A percentile compares a stretch with the other conserved stretches of the same genome.
These are phyloP conservation scores for Lucifuga dentata DNA, from an alignment of 2,113 vertebrate species.

Conservation along the genomic window DNA sequence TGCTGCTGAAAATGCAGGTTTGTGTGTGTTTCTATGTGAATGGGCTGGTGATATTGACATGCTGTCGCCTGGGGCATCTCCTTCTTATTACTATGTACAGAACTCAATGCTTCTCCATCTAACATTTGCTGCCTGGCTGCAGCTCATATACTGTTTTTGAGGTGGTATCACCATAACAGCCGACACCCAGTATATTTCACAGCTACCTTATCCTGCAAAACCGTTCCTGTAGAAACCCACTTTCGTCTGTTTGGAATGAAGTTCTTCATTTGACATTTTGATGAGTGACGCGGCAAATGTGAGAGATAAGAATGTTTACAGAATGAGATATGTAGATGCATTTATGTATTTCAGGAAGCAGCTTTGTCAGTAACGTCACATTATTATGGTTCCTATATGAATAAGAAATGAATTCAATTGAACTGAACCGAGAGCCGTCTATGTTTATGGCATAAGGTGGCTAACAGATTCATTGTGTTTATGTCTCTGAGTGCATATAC, in stretches of 20 bases:
- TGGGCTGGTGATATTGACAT: conserved; percentile 41
- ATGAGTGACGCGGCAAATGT: background rate
- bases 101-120: conserved; percentile 46
- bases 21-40: conserved; percentile 1
- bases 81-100: conserved; percentile 59
- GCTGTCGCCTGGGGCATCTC: conserved; percentile 42
- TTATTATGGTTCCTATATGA: no score
- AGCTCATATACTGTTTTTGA: conserved; percentile 43
- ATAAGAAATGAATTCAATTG: no score
- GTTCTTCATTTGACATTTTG: conserved; percentile 27
- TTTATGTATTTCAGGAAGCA: no score
- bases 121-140: conserved; percentile 2
- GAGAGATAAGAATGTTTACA: conserved; percentile 4
- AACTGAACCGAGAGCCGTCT: no score
- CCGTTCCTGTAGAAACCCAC: conserved; percentile 1
- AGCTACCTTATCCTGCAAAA: conserved; percentile 13
- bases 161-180: conserved; percentile 17
- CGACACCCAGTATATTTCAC: background rate
- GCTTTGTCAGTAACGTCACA: no score
- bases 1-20: conserved; percentile 4
- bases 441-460: accelerated
- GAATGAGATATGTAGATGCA: no score
- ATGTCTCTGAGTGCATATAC: background rate
- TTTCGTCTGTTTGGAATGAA: conserved; percentile 8
- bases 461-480: no score